Evolutionary conservation across 2,888 invertebrate genomes (phyloP).

Genomic region (Thera britannica): DNA sequence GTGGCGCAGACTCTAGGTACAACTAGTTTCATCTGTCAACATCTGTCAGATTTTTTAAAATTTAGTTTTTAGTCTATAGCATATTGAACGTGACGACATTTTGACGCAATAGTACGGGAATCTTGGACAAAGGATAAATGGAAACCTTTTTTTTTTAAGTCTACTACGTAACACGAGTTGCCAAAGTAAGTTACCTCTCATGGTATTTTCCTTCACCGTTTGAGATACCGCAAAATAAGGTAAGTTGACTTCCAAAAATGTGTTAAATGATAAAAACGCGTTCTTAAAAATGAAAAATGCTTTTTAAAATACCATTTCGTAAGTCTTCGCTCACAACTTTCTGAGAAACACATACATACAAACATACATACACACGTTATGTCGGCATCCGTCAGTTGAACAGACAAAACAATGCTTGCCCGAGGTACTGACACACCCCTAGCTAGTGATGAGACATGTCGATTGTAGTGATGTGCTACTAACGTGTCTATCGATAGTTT

Average conservation of each 20-base stretch:
- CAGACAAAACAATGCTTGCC: constrained; percentile 81
- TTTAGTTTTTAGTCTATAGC: too few species aligned
- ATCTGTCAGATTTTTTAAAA: too few species aligned
- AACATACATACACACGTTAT: constrained; percentile 51
- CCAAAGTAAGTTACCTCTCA: too few species aligned
- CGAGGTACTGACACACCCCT: constrained; percentile 78
- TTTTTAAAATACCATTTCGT: constrained; percentile 34
- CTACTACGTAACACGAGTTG: too few species aligned
- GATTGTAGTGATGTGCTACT: constrained; percentile 46
- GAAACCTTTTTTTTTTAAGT: too few species aligned
- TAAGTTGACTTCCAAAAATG: neutral
- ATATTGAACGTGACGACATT: too few species aligned
- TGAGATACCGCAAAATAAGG: too few species aligned
- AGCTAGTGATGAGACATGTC: constrained; percentile 61
- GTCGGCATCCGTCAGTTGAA: constrained; percentile 76
- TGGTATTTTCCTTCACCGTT: too few species aligned
- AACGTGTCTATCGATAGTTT: constrained; percentile 11
- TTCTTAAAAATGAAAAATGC: constrained; percentile 8
- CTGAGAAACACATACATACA: constrained; percentile 52
- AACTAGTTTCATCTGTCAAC: too few species aligned
- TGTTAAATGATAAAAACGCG: constrained; percentile 13
- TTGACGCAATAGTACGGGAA: too few species aligned
- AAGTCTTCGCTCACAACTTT: constrained; percentile 39
- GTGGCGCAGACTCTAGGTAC: too few species aligned
- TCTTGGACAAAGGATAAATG: too few species aligned